These are phyloP conservation scores for Dicerorhinus sumatrensis DNA, from an alignment of 2,113 vertebrate genomes.

Conservation along the genomic window DNA sequence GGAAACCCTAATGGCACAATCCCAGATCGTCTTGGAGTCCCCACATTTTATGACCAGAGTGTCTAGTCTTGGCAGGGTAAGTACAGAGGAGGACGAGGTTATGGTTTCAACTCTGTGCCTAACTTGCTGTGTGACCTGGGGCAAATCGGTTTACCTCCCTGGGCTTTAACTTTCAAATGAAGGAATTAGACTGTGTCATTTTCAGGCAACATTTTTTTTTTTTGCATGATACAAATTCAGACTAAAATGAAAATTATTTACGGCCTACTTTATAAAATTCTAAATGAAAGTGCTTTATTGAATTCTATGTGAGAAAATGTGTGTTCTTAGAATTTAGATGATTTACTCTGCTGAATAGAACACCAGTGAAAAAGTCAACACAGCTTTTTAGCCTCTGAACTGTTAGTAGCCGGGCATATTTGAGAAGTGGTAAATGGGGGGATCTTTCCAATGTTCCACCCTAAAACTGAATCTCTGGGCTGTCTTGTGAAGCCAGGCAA, in stretches of 20 bases:
- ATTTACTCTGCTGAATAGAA: conserved; percentile 22
- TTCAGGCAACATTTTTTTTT: background rate
- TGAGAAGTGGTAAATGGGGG: background rate
- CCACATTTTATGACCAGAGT: background rate
- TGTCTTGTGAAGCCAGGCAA: background rate
- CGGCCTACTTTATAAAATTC: background rate
- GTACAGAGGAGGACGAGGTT: background rate
- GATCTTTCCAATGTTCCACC: background rate
- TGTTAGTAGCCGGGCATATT: background rate
- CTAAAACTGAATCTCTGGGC: background rate
- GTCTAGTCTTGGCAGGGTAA: background rate
- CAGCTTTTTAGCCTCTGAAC: background rate
- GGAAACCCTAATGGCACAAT: background rate
- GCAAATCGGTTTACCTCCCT: background rate
- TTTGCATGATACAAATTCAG: conserved; percentile 16
- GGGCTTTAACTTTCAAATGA: background rate
- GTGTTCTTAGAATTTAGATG: background rate
- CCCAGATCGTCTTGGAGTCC: background rate
- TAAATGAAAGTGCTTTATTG: conserved; percentile 48
- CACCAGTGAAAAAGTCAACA: background rate
- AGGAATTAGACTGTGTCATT: background rate
- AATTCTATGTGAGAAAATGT: background rate
- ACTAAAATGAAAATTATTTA: conserved; percentile 48
- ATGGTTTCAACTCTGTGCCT: background rate
- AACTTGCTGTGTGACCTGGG: background rate